phyloP scores from a whole-genome alignment of 2,797 vertebrate genomes.

The Limnodromus scolopaceus region DNA sequence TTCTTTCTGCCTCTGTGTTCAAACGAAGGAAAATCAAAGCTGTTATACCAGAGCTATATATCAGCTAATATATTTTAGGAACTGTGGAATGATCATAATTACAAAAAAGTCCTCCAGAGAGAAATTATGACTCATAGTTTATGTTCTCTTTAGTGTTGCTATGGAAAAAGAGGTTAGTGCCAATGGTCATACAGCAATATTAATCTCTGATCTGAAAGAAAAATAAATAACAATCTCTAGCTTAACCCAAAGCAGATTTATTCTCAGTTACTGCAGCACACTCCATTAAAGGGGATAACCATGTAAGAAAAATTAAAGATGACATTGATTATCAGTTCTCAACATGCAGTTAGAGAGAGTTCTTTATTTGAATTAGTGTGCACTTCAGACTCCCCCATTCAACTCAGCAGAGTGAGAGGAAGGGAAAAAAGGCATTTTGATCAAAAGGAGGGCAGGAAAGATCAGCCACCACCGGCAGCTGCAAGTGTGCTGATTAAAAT shows the following conservation, averaged over 20 bases:
- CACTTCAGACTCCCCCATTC: background rate
- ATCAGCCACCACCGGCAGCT: background rate
- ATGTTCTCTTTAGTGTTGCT: slow-evolving; percentile 73
- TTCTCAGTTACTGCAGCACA: slow-evolving; percentile 25
- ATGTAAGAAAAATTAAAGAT: slow-evolving; percentile 25
- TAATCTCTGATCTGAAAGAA: slow-evolving; percentile 67
- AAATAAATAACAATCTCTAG: slow-evolving; percentile 64
- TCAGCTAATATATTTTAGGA: slow-evolving; percentile 70
- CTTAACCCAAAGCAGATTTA: slow-evolving; percentile 63
- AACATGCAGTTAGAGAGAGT: background rate
- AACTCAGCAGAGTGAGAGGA: background rate
- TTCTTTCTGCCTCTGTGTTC: slow-evolving; percentile 46
- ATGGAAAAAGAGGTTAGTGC: slow-evolving; percentile 69
- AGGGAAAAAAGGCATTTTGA: background rate
- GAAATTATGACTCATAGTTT: slow-evolving; percentile 75
- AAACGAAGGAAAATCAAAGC: slow-evolving; percentile 57
- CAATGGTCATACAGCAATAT: slow-evolving; percentile 51
- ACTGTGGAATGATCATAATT: slow-evolving; percentile 75
- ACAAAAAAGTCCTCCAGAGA: slow-evolving; percentile 68
- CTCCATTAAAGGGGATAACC: slow-evolving; percentile 40
- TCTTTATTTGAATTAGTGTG: background rate
- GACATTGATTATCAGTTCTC: slow-evolving; percentile 37
- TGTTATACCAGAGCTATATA: slow-evolving; percentile 53
- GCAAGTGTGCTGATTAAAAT: slow-evolving; percentile 24
- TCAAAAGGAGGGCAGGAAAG: background rate